Conservation (phyloP, 1,140 invertebrate genomes). For the Diprion similis region DNA sequence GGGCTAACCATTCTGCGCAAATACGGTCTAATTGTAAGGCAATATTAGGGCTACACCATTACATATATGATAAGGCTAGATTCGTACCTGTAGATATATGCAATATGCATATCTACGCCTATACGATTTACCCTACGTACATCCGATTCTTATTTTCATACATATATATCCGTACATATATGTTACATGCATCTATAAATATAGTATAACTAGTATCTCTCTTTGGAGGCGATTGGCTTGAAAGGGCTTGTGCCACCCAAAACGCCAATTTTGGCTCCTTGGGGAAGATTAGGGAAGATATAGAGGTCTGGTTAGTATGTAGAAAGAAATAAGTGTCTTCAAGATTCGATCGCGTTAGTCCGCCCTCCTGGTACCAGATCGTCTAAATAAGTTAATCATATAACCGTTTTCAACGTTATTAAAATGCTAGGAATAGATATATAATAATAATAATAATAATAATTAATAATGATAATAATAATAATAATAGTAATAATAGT, state of each 20-base stretch:
- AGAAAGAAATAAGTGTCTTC: background rate
- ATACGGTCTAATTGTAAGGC: no score
- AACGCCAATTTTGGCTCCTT: constrained; percentile 39
- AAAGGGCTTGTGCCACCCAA: background rate
- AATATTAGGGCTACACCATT: no score
- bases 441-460: no score
- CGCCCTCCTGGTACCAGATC: constrained; percentile 7
- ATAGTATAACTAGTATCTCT: constrained; percentile 36
- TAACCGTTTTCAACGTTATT: background rate
- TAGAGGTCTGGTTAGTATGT: constrained; percentile 24
- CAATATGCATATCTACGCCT: no score
- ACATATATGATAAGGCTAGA: background rate
- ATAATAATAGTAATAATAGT: no score
- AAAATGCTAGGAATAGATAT: background rate
- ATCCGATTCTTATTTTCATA: no score
- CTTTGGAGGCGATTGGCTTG: constrained; percentile 39
- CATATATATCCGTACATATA: background rate
- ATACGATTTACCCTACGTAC: no score
- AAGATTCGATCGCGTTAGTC: background rate
- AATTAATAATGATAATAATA: no score
- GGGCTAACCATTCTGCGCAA: no score
- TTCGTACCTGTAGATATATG: background rate
- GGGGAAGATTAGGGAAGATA: constrained; percentile 42
- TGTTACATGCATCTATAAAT: constrained; percentile 23
- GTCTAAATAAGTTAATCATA: background rate